Evolutionary conservation across 2,888 invertebrate genomes (phyloP).

Genomic region (Pyrgus malvae): DNA sequence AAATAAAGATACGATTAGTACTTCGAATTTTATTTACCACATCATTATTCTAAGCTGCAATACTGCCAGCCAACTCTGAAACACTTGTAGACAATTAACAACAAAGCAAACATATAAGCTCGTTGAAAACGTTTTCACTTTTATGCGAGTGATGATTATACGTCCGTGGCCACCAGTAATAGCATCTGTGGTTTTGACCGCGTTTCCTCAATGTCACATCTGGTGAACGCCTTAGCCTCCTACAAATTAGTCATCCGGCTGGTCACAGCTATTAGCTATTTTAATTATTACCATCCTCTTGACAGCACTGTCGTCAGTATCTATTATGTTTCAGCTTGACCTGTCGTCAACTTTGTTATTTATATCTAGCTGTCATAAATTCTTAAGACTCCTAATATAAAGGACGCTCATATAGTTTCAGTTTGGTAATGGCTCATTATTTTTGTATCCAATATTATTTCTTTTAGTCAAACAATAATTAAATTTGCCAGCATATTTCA

Average conservation of each 20-base stretch:
- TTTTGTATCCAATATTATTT: too few species aligned
- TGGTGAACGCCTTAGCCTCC: conserved; percentile 45
- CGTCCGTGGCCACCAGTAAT: conserved; percentile 12
- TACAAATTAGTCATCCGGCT: conserved; percentile 38
- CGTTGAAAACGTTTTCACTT: conserved; percentile 3
- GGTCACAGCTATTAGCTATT: conserved; percentile 19
- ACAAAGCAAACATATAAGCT: neutral
- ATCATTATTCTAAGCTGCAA: conserved; percentile 3
- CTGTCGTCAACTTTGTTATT: neutral
- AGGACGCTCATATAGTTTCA: too few species aligned
- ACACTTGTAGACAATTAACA: conserved; percentile 7
- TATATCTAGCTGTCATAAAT: too few species aligned
- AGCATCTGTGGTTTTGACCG: conserved; percentile 28
- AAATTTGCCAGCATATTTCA: too few species aligned
- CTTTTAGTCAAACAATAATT: too few species aligned
- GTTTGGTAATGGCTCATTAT: too few species aligned
- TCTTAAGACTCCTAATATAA: too few species aligned
- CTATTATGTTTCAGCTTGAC: conserved; percentile 1
- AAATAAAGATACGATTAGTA: neutral
- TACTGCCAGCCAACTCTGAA: neutral
- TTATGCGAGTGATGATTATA: conserved; percentile 12
- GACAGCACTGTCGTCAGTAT: conserved; percentile 3
- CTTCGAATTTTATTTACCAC: neutral
- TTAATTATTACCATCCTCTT: conserved; percentile 19
- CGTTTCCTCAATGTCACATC: conserved; percentile 40